Conservation (phyloP, 2,888 invertebrate genomes). For the Allygus modestus region DNA sequence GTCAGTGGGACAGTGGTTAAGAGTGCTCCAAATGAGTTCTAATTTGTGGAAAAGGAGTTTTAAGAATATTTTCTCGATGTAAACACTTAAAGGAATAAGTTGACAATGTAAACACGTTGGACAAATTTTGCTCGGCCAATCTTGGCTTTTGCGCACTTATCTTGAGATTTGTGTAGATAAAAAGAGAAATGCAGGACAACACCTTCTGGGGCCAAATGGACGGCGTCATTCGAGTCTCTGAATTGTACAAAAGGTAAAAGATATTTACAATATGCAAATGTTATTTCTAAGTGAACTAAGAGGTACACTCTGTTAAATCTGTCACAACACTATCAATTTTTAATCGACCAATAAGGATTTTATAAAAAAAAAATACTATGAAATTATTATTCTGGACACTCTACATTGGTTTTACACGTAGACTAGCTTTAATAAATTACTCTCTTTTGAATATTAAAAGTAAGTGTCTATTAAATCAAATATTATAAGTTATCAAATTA, state of each 20-base stretch:
- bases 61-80: neutral
- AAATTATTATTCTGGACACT: too few relatives aligned
- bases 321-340: too few relatives aligned
- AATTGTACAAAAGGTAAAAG: slow-evolving; percentile 9
- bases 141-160: neutral
- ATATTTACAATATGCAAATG: too few relatives aligned
- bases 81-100: neutral
- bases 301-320: too few relatives aligned
- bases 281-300: too few relatives aligned
- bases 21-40: neutral
- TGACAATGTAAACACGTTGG: slow-evolving; percentile 11
- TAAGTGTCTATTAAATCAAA: too few relatives aligned
- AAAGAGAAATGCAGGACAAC: neutral
- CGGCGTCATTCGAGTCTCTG: neutral
- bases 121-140: neutral
- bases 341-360: too few relatives aligned
- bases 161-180: neutral
- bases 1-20: neutral
- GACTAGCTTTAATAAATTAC: too few relatives aligned
- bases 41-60: neutral
- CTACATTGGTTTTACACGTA: too few relatives aligned
- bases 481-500: too few relatives aligned
- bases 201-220: neutral
- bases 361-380: too few relatives aligned
- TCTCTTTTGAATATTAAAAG: too few relatives aligned